Evolutionary conservation across 2,113 vertebrate species (phyloP).

Genomic region (Siniperca knerii): DNA sequence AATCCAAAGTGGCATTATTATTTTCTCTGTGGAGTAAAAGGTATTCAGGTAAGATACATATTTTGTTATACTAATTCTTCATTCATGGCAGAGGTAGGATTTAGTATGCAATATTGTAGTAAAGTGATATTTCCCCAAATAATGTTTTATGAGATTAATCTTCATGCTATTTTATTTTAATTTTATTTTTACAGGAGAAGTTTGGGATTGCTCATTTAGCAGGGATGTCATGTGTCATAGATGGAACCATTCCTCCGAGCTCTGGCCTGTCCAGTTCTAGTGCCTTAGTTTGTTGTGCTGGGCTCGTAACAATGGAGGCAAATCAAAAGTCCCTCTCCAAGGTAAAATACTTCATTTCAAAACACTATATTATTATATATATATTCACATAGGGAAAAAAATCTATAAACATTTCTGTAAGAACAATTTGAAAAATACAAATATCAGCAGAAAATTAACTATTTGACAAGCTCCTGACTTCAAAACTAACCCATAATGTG

Average conservation of each 20-base stretch:
- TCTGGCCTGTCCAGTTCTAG: slow-evolving; percentile 97
- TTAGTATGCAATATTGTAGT: not conserved
- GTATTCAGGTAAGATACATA: slow-evolving; percentile 90
- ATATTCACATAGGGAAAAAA: not conserved
- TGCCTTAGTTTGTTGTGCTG: slow-evolving; percentile 96
- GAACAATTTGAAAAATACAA: not conserved
- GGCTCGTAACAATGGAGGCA: slow-evolving; percentile 89
- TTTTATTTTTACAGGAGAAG: slow-evolving; percentile 86
- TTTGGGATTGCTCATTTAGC: slow-evolving; percentile 84
- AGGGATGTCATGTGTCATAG: slow-evolving; percentile 94
- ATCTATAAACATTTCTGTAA: not conserved
- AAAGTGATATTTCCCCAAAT: not conserved
- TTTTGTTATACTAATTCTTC: not conserved
- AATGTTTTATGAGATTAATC: not conserved
- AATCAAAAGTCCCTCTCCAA: slow-evolving; percentile 92
- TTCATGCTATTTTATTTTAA: slow-evolving; percentile 26
- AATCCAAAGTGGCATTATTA: slow-evolving; percentile 96
- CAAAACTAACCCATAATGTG: not conserved
- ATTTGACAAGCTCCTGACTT: not conserved
- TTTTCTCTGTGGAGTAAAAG: slow-evolving; percentile 98
- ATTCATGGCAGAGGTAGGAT: not conserved
- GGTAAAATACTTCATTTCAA: slow-evolving; percentile 77
- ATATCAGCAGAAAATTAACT: not conserved
- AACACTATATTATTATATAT: not conserved
- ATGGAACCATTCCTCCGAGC: slow-evolving; percentile 94